phyloP scores from a whole-genome alignment of 2,888 invertebrate genomes.

The Leptopilina drosophilae region DNA sequence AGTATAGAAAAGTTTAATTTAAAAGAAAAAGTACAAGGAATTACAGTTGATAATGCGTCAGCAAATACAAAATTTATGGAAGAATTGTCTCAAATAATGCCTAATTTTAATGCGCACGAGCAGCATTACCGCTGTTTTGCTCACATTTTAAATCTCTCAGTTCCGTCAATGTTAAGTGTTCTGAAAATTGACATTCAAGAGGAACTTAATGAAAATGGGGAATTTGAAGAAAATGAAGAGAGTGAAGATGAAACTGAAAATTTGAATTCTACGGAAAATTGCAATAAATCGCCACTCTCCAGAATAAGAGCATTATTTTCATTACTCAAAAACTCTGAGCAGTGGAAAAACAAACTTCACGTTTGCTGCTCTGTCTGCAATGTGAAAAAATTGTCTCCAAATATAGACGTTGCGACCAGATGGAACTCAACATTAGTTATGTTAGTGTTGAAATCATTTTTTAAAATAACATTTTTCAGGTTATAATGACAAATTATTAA shows the following conservation, averaged over 20 bases:
- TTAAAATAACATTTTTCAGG: not conserved
- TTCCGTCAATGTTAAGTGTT: slow-evolving; percentile 54
- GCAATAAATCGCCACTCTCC: slow-evolving; percentile 42
- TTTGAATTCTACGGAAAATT: slow-evolving; percentile 17
- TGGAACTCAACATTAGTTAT: slow-evolving; percentile 38
- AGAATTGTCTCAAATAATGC: slow-evolving; percentile 1
- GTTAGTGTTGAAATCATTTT: not conserved
- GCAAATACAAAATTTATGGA: slow-evolving; percentile 39
- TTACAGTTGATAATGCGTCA: slow-evolving; percentile 39
- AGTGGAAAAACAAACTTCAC: slow-evolving; percentile 48
- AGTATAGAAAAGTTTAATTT: slow-evolving; percentile 13
- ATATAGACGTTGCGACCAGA: slow-evolving; percentile 48
- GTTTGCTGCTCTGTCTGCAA: slow-evolving; percentile 48
- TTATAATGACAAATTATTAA: no score
- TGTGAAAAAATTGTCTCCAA: slow-evolving; percentile 39
- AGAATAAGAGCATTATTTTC: slow-evolving; percentile 50
- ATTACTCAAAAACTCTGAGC: slow-evolving; percentile 52
- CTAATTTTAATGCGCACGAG: slow-evolving; percentile 51
- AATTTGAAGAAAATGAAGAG: slow-evolving; percentile 24
- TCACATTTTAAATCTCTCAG: slow-evolving; percentile 59
- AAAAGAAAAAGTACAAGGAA: slow-evolving; percentile 5
- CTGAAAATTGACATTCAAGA: not conserved
- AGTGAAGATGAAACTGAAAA: not conserved
- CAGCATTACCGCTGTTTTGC: slow-evolving; percentile 53
- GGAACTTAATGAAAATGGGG: not conserved